A percentile compares a stretch with the other conserved stretches of the same genome.
phyloP scores from a whole-genome alignment of 2,797 vertebrate species.

The Anas acuta region DNA sequence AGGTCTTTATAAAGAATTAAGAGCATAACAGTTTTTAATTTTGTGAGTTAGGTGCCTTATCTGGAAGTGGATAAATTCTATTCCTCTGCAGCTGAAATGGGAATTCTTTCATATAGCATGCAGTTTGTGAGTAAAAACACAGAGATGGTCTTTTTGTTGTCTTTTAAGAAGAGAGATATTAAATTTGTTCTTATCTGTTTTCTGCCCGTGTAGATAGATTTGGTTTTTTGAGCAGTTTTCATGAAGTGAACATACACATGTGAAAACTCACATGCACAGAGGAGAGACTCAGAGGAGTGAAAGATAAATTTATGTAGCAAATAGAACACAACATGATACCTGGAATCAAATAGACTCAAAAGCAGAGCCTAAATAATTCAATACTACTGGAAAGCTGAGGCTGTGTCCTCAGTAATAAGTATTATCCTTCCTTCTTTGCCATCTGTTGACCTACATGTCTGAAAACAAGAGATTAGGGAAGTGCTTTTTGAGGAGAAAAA shows the following conservation, averaged over 20 bases:
- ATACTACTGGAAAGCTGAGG: neutral
- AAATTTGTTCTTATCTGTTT: neutral
- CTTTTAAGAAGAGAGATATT: neutral
- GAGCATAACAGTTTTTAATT: neutral
- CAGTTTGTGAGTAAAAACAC: neutral
- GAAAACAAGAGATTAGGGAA: neutral
- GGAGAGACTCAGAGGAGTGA: neutral
- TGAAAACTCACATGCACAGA: neutral
- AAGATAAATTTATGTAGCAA: neutral
- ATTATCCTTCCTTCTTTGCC: slow-evolving; percentile 3
- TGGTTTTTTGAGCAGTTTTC: neutral
- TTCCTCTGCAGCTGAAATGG: neutral
- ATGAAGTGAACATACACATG: neutral
- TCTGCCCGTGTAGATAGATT: neutral
- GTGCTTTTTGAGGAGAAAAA: too few species aligned
- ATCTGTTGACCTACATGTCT: neutral
- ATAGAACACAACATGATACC: neutral
- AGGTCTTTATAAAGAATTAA: neutral
- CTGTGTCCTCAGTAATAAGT: neutral
- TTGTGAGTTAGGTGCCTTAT: neutral
- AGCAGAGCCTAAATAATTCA: neutral
- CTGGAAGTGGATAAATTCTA: neutral
- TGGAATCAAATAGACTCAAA: neutral
- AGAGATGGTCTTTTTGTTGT: neutral
- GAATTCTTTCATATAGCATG: neutral